Conservation (phyloP, 2,113 vertebrate species). For the Ptilorrhoa leucosticta region DNA sequence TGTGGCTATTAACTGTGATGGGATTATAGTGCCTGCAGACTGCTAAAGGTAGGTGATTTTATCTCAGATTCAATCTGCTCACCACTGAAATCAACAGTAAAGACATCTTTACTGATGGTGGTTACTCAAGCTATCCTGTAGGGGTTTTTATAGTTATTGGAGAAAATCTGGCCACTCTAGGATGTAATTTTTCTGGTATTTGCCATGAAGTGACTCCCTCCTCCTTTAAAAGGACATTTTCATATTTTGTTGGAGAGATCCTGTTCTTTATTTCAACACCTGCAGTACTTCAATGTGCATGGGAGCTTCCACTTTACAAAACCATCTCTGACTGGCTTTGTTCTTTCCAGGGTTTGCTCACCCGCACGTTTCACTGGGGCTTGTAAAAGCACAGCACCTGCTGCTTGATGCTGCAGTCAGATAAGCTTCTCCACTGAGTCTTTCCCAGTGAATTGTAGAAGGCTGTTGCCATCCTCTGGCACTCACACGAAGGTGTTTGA, state of each 20-base stretch:
- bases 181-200: not conserved
- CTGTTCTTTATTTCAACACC: not conserved
- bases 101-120: not conserved
- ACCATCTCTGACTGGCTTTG: not conserved
- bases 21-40: not conserved
- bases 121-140: not conserved
- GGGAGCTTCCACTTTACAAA: not conserved
- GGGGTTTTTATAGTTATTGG: not conserved
- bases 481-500: not conserved
- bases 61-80: not conserved
- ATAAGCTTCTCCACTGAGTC: not conserved
- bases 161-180: not conserved
- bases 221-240: not conserved
- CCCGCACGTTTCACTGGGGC: not conserved
- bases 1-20: not conserved
- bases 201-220: not conserved
- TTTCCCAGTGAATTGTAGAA: not conserved
- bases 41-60: not conserved
- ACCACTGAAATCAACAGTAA: not conserved
- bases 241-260: not conserved
- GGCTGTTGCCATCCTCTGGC: slow-evolving; percentile 17
- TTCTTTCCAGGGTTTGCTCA: not conserved
- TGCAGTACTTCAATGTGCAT: not conserved
- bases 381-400: not conserved
- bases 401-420: not conserved